These are phyloP conservation scores for Helarctos malayanus DNA, from an alignment of 2,797 vertebrate genomes.

Conservation along the genomic window DNA sequence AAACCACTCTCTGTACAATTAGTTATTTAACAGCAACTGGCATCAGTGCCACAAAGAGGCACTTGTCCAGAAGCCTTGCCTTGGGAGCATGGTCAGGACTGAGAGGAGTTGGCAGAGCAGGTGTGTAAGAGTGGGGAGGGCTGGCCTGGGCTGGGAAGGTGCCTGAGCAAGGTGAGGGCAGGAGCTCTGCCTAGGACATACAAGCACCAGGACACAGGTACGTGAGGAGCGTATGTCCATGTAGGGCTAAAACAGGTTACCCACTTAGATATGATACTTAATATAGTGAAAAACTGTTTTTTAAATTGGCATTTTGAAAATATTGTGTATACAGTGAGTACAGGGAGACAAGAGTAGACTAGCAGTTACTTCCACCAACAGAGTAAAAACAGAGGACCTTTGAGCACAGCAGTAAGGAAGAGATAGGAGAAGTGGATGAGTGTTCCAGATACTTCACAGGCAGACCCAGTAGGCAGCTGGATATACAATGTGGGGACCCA, in stretches of 20 bases:
- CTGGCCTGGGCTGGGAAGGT: too few species aligned
- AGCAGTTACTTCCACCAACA: too few species aligned
- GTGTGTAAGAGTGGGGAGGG: background rate
- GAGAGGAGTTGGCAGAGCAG: background rate
- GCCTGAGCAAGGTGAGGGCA: background rate
- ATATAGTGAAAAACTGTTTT: background rate
- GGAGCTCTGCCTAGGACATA: background rate
- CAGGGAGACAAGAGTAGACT: background rate
- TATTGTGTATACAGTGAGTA: too few species aligned
- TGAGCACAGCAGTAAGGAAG: background rate
- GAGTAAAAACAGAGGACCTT: too few species aligned
- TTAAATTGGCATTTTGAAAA: background rate
- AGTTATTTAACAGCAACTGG: background rate
- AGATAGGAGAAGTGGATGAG: background rate
- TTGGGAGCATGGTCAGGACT: fast-evolving
- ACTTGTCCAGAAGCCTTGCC: background rate
- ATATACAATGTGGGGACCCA: background rate
- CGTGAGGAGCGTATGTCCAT: fast-evolving
- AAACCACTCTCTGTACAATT: background rate
- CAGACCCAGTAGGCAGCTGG: too few species aligned
- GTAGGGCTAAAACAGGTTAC: background rate
- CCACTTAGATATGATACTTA: too few species aligned
- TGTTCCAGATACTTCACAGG: background rate
- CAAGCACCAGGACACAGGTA: background rate
- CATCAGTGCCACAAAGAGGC: background rate